phyloP scores from a whole-genome alignment of 2,888 invertebrate species.

The Trachelus tabidus region DNA sequence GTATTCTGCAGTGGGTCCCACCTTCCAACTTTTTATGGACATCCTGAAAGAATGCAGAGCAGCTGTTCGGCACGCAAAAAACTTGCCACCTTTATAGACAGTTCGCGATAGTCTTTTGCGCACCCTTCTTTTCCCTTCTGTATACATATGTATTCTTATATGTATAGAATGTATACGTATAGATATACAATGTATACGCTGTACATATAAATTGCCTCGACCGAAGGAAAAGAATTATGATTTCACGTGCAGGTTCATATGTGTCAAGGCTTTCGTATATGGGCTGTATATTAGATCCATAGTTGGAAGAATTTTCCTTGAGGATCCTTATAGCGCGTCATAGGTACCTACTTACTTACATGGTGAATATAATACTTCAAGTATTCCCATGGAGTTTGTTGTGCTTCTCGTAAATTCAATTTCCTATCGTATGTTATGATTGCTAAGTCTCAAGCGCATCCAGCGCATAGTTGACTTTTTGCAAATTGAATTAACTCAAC shows the following conservation, averaged over 20 bases:
- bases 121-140: not conserved
- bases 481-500: not conserved
- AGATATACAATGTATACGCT: not conserved
- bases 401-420: not conserved
- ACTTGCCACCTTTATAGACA: not conserved
- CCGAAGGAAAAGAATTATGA: not conserved
- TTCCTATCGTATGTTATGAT: not conserved
- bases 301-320: not conserved
- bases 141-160: not conserved
- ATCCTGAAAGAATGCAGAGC: not conserved
- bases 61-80: not conserved
- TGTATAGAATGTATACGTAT: not conserved
- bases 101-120: not conserved
- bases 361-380: not conserved
- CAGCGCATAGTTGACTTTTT: not conserved
- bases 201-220: not conserved
- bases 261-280: not conserved
- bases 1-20: not conserved
- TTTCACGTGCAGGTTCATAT: not conserved
- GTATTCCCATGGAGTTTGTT: not conserved
- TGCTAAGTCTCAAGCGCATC: not conserved
- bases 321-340: not conserved
- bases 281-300: not conserved
- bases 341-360: not conserved
- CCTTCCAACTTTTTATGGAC: not conserved